phyloP scores from a whole-genome alignment of 2,113 vertebrate genomes.

The Etia nguti region DNA sequence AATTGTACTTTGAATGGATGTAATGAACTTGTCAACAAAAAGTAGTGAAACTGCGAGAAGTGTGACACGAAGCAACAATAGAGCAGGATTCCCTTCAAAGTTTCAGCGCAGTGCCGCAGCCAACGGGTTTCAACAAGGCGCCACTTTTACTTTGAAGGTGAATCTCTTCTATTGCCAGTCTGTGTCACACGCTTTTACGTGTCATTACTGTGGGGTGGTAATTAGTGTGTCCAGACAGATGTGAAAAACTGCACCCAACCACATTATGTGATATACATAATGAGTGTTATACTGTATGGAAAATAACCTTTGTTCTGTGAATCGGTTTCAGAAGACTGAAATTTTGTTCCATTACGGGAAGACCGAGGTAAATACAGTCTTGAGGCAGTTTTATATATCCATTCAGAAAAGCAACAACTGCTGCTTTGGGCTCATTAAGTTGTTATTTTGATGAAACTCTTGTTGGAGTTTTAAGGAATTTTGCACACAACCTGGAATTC shows the following conservation, averaged over 20 bases:
- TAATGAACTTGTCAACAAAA: background rate
- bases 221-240: background rate
- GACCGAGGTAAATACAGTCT: background rate
- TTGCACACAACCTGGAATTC: background rate
- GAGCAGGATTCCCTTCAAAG: background rate
- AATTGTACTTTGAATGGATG: background rate
- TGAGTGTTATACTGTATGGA: background rate
- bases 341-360: background rate
- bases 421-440: background rate
- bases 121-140: background rate
- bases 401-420: background rate
- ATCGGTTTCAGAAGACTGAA: background rate
- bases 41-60: background rate
- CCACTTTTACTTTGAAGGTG: background rate
- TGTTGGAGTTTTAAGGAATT: background rate
- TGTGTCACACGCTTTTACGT: background rate
- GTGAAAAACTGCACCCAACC: background rate
- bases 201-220: rapidly evolving
- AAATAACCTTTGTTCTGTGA: background rate
- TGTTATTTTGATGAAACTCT: background rate
- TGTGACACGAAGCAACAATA: background rate
- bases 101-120: background rate
- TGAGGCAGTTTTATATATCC: background rate
- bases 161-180: background rate
- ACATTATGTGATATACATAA: background rate